Evolutionary conservation across 2,888 invertebrate genomes (phyloP), one percentile per base, ranked within the genome.

Genomic region (Nomada hirtipes): DNA sequence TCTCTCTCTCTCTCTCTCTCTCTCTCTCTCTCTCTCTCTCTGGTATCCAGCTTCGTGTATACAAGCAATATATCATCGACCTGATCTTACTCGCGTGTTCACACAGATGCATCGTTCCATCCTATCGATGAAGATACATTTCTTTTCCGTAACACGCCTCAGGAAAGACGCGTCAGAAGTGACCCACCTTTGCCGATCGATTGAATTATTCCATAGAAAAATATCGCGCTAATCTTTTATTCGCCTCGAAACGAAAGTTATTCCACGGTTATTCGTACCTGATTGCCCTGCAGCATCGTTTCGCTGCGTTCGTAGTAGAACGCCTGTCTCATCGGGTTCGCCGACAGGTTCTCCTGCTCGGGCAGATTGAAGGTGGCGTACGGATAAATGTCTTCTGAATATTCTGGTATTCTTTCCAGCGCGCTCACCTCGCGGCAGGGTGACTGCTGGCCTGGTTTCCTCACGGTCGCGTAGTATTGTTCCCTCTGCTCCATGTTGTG

Each of bases 341-440:
- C 94, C 47, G 95, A 94, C 87, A 95, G 94, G 87, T 94, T 95
- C 89, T 95, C 95, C 92, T 95, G 94, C 91, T 95, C 95, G 85
- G 95, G 95, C 88, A 95, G 93, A 92, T 95, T 95, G 92, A 95
- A 95, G 84, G 95, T 95, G 72, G 95, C 95, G 91, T 95, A 95
- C 70, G 95, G 95, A 93, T 95, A 95, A 90, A 95, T 95, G 90
- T 95, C 95, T 92, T 95, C 95, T 61, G 95, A 95, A 92, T 95
- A 95, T 92, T 95, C 95, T 81, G 95, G 95, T 89, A 95, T 95
- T 80, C 95, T 94, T 90, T 95, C 95, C 86, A 95, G 93, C 76
- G 92, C 92, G 87, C 94, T 93, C 87, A 93, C 91, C 89, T 93
- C 93, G 73, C 93, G 91, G 77, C 92, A 92, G 53, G 93, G 94